Conservation (phyloP, 2,888 invertebrate species). For the Globia sparganii region DNA sequence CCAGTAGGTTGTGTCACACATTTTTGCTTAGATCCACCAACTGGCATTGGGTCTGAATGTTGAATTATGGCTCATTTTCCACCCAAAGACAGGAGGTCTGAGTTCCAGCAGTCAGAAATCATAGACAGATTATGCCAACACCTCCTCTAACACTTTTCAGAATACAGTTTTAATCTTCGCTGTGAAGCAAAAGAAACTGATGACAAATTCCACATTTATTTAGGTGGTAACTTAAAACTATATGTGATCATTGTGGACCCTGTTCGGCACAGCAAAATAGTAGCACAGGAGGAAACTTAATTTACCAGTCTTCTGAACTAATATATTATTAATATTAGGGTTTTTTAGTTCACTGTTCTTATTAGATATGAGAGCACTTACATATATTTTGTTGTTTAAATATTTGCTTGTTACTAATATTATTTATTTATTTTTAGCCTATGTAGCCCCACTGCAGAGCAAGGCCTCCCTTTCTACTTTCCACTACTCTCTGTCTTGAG, state of each 20-base stretch:
- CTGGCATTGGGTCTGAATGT: not conserved
- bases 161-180: not conserved
- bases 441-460: too few relatives aligned
- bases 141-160: not conserved
- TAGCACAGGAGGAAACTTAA: not conserved
- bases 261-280: too few relatives aligned
- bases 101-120: not conserved
- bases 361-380: not conserved
- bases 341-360: not conserved
- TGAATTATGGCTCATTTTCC: not conserved
- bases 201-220: not conserved
- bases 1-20: too few relatives aligned
- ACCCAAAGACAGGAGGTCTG: not conserved
- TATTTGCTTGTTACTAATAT: too few relatives aligned
- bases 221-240: not conserved
- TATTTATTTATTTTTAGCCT: too few relatives aligned
- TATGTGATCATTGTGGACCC: too few relatives aligned
- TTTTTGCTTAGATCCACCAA: not conserved
- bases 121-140: not conserved
- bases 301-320: not conserved
- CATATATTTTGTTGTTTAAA: not conserved
- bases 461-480: too few relatives aligned
- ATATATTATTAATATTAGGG: not conserved
- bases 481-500: too few relatives aligned
- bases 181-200: not conserved